Percentiles rank a stretch among this genome's conserved stretches.
Evolutionary conservation across 2,888 invertebrate species (phyloP).

Genomic region (Mechanitis messenoides): DNA sequence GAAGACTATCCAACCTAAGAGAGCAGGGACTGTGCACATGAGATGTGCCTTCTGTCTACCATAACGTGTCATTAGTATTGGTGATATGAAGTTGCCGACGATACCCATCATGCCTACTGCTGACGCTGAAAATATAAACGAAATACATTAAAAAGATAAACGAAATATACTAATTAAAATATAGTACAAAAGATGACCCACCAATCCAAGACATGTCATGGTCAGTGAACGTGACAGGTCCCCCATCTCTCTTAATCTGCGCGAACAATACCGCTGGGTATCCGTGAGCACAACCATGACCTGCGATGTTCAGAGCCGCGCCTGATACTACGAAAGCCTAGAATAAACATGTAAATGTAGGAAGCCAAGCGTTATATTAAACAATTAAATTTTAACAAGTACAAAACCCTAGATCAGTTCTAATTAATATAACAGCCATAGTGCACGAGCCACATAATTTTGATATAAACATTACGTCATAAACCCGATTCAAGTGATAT

Average conservation of each 20-base stretch:
- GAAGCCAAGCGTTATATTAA: no score
- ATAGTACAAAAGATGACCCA: constrained; percentile 27
- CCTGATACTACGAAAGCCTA: constrained; percentile 69
- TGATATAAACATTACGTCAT: no score
- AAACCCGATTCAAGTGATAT: no score
- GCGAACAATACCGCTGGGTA: constrained; percentile 67
- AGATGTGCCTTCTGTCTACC: constrained; percentile 77
- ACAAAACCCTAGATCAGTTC: no score
- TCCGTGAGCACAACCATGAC: constrained; percentile 69
- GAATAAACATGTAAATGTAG: constrained; percentile 24
- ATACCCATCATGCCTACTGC: constrained; percentile 68
- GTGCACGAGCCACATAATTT: no score
- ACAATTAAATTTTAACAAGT: no score
- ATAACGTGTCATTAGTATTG: constrained; percentile 73
- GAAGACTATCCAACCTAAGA: constrained; percentile 70
- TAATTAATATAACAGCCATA: no score
- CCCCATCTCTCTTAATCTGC: constrained; percentile 49
- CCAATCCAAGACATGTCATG: constrained; percentile 72
- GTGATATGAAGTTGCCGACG: constrained; percentile 68
- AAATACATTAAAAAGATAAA: not conserved
- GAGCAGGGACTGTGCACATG: constrained; percentile 65
- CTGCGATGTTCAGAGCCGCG: constrained; percentile 66
- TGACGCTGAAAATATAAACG: constrained; percentile 52
- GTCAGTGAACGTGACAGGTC: constrained; percentile 57
- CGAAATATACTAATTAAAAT: constrained; percentile 5